Base-by-base conservation (phyloP, 2,888 invertebrate genomes). In the Macrosiphum euphorbiae region DNA sequence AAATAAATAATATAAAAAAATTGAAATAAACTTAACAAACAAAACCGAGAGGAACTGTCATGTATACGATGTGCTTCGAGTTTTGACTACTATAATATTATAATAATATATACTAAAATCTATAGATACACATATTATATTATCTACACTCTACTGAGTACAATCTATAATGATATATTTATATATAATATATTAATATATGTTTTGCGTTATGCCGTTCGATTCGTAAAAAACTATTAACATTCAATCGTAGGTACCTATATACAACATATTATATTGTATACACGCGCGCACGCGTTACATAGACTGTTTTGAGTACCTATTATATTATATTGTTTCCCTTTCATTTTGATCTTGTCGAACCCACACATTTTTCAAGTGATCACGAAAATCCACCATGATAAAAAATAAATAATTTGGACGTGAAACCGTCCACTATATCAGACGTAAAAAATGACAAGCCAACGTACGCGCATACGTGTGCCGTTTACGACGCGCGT, bases 381-480 rank as follows among this genome's bases (percentile, higher is more conserved):
- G 52, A n/a, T 88, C 78, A 88, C 52, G 58, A 58, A 86, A 67
- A 85, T 85, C 91, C 91, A 44, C 85, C 85, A 91, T 92, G 91
- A 92, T 47, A 92, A 92, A 92, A 92, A 92, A 50, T 78, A 55
- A 91, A 86, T 26, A 92, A 86, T 24, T 35, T 35, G 47, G 61
- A 61, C 92, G 35, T 28, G 47, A 87, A 67, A 92, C 35, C 44
- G 86, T 92, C 91, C 86, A 85, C 35, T 86, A 86, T 61, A 61
- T 86, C 44, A 85, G 91, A 91, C 86, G 86, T 92, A 61, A 92
- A 92, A 58, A 92, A 92, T 50, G 92, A 61, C 86, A 92, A 92
- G 92, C 92, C 92, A 61, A 58, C 92, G 92, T 92, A 92, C 86
- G 86, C 92, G 87, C 91, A 86, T 91, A 91, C 91, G 91, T 84